Evolutionary conservation across 2,113 vertebrate species (phyloP).

Genomic region (Sinosuthora webbiana): DNA sequence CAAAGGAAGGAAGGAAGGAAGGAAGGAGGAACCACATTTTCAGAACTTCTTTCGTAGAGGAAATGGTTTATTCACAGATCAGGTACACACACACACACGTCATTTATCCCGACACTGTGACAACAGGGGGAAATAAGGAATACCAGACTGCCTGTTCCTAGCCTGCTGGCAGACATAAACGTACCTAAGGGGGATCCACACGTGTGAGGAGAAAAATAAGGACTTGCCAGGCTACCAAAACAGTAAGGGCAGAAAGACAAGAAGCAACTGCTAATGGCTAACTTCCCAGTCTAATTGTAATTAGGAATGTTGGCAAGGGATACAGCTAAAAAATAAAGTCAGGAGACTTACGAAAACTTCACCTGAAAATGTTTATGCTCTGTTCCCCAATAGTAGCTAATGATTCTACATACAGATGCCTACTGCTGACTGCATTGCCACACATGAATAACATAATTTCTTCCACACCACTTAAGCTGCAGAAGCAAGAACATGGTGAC

Average conservation of each 20-base stretch:
- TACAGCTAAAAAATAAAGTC: neutral
- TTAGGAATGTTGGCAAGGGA: neutral
- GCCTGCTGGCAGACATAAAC: neutral
- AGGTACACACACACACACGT: neutral
- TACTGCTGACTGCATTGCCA: neutral
- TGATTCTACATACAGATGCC: neutral
- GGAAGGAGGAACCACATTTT: constrained; percentile 4
- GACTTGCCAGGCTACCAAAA: neutral
- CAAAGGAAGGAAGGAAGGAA: neutral
- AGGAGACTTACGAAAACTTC: neutral
- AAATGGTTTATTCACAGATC: constrained; percentile 19
- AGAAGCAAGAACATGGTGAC: fast-evolving
- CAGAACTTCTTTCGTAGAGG: constrained; percentile 1
- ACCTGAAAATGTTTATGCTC: neutral
- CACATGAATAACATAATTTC: fast-evolving
- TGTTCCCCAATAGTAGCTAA: fast-evolving
- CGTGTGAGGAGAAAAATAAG: neutral
- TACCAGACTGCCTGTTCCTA: neutral
- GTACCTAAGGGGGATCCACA: neutral
- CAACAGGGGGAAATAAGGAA: neutral
- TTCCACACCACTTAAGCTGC: neutral
- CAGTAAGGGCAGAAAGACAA: neutral
- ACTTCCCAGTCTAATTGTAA: neutral
- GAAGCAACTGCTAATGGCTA: neutral
- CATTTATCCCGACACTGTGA: neutral